A percentile compares a stretch with the other conserved stretches of the same genome.
Conservation (phyloP, 2,113 vertebrate species). For the Neodon shergylaensis region DNA sequence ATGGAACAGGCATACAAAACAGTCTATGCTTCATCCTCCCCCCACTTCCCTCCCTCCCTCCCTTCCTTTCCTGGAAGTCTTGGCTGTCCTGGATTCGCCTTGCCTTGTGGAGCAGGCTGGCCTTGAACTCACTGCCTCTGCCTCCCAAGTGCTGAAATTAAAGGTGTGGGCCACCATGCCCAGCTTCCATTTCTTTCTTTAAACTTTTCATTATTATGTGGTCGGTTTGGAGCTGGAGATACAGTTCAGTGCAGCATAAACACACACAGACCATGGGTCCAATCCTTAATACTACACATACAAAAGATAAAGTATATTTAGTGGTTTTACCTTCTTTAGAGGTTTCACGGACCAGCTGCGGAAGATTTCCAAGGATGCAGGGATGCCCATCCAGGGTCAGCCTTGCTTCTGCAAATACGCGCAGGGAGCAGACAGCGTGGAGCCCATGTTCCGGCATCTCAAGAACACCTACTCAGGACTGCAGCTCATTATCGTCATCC, state of each 20-base stretch:
- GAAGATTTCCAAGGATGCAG: slow-evolving; percentile 98
- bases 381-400: slow-evolving; percentile 98
- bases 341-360: slow-evolving; percentile 97
- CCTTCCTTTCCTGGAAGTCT: background rate
- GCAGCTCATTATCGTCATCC: slow-evolving; percentile 98
- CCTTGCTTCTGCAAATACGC: slow-evolving; percentile 99
- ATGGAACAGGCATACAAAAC: background rate
- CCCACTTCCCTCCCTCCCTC: background rate
- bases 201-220: slow-evolving; percentile 29
- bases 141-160: background rate
- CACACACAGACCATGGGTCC: background rate
- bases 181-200: background rate
- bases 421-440: slow-evolving; percentile 97
- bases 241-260: background rate
- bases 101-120: background rate
- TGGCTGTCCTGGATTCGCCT: background rate
- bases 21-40: slow-evolving; percentile 15
- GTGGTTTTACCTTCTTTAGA: slow-evolving; percentile 82
- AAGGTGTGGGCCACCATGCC: background rate
- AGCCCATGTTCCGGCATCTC: slow-evolving; percentile 99
- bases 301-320: slow-evolving; percentile 14
- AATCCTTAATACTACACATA: background rate
- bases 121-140: background rate
- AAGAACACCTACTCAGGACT: slow-evolving; percentile 99
- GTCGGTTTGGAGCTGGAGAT: background rate